Evolutionary conservation across 1,140 invertebrate species (phyloP).

Genomic region (Calephelis virginiensis): DNA sequence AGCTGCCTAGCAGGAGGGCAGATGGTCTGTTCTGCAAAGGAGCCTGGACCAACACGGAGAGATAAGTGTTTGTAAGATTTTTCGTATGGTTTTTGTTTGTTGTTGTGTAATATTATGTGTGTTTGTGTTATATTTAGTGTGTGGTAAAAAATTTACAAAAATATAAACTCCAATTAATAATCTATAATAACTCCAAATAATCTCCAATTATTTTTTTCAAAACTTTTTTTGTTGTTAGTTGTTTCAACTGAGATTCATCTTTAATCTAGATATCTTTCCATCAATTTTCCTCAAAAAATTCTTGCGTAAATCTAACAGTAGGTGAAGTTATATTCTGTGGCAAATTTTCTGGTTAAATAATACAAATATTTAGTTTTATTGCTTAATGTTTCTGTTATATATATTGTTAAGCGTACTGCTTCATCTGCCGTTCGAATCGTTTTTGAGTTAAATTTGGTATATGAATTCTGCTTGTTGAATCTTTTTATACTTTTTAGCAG

Average conservation of each 20-base stretch:
- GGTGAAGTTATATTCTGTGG: not conserved
- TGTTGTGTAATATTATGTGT: too few relatives aligned
- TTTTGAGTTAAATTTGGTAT: not conserved
- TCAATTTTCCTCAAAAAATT: not conserved
- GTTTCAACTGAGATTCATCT: not conserved
- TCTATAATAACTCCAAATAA: too few relatives aligned
- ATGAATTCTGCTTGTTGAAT: not conserved
- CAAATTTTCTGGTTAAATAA: not conserved
- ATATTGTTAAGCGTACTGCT: not conserved
- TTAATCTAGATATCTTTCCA: not conserved
- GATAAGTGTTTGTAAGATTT: too few relatives aligned
- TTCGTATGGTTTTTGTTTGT: too few relatives aligned
- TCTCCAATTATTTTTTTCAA: too few relatives aligned
- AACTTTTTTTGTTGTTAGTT: not conserved
- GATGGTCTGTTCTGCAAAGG: too few relatives aligned
- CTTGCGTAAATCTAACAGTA: not conserved
- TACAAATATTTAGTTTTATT: not conserved
- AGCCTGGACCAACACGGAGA: too few relatives aligned
- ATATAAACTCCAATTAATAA: too few relatives aligned
- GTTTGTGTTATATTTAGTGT: too few relatives aligned
- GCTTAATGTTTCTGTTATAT: not conserved
- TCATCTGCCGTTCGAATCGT: not conserved
- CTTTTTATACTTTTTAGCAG: not conserved
- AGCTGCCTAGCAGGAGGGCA: too few relatives aligned
- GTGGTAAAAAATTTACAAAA: too few relatives aligned